phyloP scores from a whole-genome alignment of 2,113 vertebrate genomes.

The Arizona elegans region DNA sequence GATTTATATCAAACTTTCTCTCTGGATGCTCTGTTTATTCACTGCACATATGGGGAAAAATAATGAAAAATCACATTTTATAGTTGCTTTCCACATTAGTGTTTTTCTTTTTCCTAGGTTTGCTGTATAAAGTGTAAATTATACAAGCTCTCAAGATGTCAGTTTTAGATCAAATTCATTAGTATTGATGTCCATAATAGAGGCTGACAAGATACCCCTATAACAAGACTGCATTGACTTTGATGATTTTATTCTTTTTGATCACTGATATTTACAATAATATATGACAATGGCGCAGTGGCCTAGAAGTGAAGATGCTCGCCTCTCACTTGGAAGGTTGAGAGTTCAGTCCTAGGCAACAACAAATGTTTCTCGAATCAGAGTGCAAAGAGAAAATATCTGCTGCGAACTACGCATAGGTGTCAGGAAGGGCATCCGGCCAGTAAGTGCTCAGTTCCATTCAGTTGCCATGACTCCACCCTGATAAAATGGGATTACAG shows the following conservation, averaged over 20 bases:
- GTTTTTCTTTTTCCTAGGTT: background rate
- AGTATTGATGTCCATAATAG: constrained; percentile 32
- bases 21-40: background rate
- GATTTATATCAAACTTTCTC: background rate
- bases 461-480: background rate
- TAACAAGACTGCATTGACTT: constrained; percentile 27
- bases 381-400: background rate
- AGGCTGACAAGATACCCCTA: constrained; percentile 40
- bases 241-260: constrained; percentile 36
- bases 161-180: constrained; percentile 40
- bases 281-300: background rate
- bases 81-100: constrained; percentile 28
- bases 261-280: constrained; percentile 48
- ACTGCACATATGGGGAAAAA: background rate
- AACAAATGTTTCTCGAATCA: background rate
- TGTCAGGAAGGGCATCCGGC: background rate
- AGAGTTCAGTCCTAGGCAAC: background rate
- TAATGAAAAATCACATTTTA: constrained; percentile 3
- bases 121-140: constrained; percentile 31
- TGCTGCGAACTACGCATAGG: background rate
- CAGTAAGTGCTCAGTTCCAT: background rate
- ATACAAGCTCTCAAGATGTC: constrained; percentile 38
- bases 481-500: background rate
- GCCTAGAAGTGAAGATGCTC: background rate
- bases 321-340: background rate